Conservation (phyloP, 2,888 invertebrate genomes). For the Sesia bembeciformis region DNA sequence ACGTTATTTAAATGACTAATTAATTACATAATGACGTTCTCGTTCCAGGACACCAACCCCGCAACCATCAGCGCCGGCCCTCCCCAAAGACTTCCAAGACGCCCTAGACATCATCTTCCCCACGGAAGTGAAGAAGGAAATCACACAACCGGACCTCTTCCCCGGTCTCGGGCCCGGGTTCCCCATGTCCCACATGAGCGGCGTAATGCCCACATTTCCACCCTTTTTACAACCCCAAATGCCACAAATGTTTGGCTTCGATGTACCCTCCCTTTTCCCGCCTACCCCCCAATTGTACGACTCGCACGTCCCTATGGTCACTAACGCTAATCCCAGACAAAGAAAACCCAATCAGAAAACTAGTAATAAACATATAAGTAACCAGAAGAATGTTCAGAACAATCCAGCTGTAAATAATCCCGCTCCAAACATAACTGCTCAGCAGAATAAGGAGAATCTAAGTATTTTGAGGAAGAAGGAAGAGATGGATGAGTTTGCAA, state of each 20-base stretch:
- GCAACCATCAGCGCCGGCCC: constrained; percentile 22
- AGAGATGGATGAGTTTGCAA: constrained; percentile 83
- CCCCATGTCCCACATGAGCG: constrained; percentile 14
- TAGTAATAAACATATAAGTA: constrained; percentile 6
- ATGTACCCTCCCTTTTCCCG: constrained; percentile 35
- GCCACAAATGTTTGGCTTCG: constrained; percentile 27
- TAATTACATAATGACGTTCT: not conserved
- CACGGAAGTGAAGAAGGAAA: constrained; percentile 30
- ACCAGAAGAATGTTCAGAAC: constrained; percentile 11
- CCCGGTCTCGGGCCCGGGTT: constrained; percentile 15
- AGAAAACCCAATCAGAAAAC: constrained; percentile 8
- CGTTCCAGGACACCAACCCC: constrained; percentile 9
- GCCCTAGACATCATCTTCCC: constrained; percentile 80
- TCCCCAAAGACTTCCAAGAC: constrained; percentile 79
- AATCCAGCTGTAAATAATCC: constrained; percentile 5
- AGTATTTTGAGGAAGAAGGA: constrained; percentile 50
- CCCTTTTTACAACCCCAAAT: constrained; percentile 25
- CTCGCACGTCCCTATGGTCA: constrained; percentile 47
- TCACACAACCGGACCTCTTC: constrained; percentile 16
- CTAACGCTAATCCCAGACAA: constrained; percentile 9
- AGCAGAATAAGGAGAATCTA: constrained; percentile 14
- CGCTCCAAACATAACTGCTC: not conserved
- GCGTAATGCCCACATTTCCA: constrained; percentile 27
- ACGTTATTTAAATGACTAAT: too few relatives aligned
- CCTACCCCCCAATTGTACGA: constrained; percentile 53